Evolutionary conservation across 2,888 invertebrate species (phyloP).

Genomic region (Daptonema setosum): DNA sequence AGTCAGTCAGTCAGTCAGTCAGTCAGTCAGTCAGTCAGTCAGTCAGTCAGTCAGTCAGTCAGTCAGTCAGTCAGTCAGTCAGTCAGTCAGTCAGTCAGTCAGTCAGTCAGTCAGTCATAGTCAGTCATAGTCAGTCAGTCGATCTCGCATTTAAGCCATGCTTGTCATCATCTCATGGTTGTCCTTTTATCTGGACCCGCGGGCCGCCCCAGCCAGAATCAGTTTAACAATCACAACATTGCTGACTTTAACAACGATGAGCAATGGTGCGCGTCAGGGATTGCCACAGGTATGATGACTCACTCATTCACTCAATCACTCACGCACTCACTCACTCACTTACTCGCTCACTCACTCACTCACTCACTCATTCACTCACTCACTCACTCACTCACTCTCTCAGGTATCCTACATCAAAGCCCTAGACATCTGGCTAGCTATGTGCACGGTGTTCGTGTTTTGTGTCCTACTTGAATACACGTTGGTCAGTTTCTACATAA

Average conservation of each 20-base stretch:
- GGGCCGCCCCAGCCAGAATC: slow-evolving; percentile 24
- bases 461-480: slow-evolving; percentile 25
- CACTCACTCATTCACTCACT: too few relatives aligned
- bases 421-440: slow-evolving; percentile 23
- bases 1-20: too few relatives aligned
- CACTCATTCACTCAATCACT: too few relatives aligned
- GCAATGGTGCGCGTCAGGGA: slow-evolving; percentile 25
- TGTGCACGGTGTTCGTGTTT: slow-evolving; percentile 24
- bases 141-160: too few relatives aligned
- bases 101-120: too few relatives aligned
- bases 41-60: not conserved
- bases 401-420: slow-evolving; percentile 22
- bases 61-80: too few relatives aligned
- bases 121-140: too few relatives aligned
- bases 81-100: too few relatives aligned
- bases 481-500: slow-evolving; percentile 24
- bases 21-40: slow-evolving; percentile 4
- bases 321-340: too few relatives aligned
- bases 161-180: slow-evolving; percentile 7
- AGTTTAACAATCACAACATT: slow-evolving; percentile 25
- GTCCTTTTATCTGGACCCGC: slow-evolving; percentile 17
- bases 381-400: too few relatives aligned
- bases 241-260: slow-evolving; percentile 25
- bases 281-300: slow-evolving; percentile 20
- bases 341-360: too few relatives aligned